Evolutionary conservation across 2,797 vertebrate genomes (phyloP), one percentile per base, ranked within the genome.

Genomic region (Hippocampus kuda): DNA sequence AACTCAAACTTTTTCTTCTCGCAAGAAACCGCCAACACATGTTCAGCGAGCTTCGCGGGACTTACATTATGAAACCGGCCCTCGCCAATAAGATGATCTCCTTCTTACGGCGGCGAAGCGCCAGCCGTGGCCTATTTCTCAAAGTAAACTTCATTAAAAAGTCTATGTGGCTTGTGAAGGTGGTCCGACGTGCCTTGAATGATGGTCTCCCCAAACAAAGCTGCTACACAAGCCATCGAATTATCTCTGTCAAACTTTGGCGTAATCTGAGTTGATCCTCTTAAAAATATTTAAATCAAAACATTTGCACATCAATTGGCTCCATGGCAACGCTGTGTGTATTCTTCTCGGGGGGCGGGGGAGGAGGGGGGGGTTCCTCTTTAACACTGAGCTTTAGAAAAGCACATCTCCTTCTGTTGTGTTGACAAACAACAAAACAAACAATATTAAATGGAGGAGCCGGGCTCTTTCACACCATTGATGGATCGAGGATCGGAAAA

Each of bases 221-320:
- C 87, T 85, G 87, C 89, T 91, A 92, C 91, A 92, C 91, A 92
- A 91, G 90, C 89, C 90, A 87, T 89, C 89, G 86, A 91, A 91
- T 92, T 90, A 92, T 91, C 89, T 91, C 90, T 91, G 91, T 92
- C 91, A 92, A 92, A 92, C 88, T 91, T 92, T 91, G 89, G 90
- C 90, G 90, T 92, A 92, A 92, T 92, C 91, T 92, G 91, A 90
- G 89, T 87, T 91, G 90, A 92, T 92, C 91, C 91, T 91, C 90
- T 91, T 92, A 92, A 91, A 91, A 91, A 91, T 91, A 92, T 92
- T 91, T 90, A 92, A 92, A 92, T 92, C 88, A 89, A 89, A 73
- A 71, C 85, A 92, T 92, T 92, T 88, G 90, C 91, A 92, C 89
- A 92, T 91, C 88, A 92, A 92, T 92, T 83, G 90, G 79, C 75